Conservation (phyloP, 2,888 invertebrate genomes). For the Keiferia lycopersicella region DNA sequence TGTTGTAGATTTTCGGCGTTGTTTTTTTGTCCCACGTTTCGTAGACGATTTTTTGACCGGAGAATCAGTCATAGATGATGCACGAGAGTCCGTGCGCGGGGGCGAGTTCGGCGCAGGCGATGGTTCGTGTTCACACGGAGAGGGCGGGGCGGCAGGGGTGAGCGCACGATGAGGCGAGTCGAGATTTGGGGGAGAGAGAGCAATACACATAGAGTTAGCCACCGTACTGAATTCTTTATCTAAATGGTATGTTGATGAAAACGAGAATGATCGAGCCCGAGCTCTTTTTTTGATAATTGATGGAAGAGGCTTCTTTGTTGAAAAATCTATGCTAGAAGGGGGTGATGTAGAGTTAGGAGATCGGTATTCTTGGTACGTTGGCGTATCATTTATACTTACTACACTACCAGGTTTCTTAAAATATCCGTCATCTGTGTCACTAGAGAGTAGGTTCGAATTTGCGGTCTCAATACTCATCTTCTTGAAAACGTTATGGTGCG, state of each 20-base stretch:
- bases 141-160: conserved; percentile 67
- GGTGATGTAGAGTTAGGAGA: conserved; percentile 59
- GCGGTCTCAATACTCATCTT: conserved; percentile 30
- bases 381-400: conserved; percentile 78
- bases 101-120: conserved; percentile 28
- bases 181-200: conserved; percentile 80
- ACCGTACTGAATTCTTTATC: conserved; percentile 71
- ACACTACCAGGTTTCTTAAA: conserved; percentile 58
- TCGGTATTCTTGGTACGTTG: conserved; percentile 76
- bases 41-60: conserved; percentile 50
- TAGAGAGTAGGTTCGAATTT: conserved; percentile 10
- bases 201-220: conserved; percentile 82
- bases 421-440: conserved; percentile 25
- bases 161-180: conserved; percentile 74
- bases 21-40: conserved; percentile 36
- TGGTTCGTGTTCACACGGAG: conserved; percentile 45
- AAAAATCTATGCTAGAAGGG: conserved; percentile 55
- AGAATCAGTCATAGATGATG: conserved; percentile 26
- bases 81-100: neutral
- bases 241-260: conserved; percentile 62
- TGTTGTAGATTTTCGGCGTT: conserved; percentile 47
- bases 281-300: conserved; percentile 63
- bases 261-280: conserved; percentile 61
- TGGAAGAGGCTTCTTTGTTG: conserved; percentile 57
- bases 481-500: neutral